Percentiles rank a stretch among this genome's conserved stretches.
These are phyloP conservation scores for Ligdia adustata DNA, from an alignment of 2,888 invertebrate species.

Conservation along the genomic window DNA sequence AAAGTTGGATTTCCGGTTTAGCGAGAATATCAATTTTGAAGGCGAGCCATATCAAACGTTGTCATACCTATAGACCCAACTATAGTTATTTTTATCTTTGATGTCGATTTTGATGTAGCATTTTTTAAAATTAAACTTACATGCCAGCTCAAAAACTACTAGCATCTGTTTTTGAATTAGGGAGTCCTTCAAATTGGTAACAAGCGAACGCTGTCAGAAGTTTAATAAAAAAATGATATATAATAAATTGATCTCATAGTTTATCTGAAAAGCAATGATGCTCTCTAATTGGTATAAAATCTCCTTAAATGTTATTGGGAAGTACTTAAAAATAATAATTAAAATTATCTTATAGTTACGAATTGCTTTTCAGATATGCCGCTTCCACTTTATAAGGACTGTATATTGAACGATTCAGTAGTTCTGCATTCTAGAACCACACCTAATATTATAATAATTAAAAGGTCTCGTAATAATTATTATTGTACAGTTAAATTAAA, in stretches of 20 bases:
- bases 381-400: constrained; percentile 28
- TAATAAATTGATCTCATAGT: constrained; percentile 4
- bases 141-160: too few species aligned
- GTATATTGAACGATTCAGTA: constrained; percentile 65
- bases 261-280: constrained; percentile 54
- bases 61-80: constrained; percentile 1
- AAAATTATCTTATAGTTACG: constrained; percentile 5
- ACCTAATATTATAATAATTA: constrained; percentile 76
- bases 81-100: constrained; percentile 12
- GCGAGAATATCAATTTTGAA: background rate
- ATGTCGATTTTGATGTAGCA: background rate
- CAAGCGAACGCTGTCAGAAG: too few species aligned
- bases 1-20: constrained; percentile 7
- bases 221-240: background rate
- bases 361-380: constrained; percentile 26
- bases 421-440: constrained; percentile 68
- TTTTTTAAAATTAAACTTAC: too few species aligned
- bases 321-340: constrained; percentile 51
- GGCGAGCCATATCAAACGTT: constrained; percentile 5
- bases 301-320: constrained; percentile 25
- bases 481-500: constrained; percentile 83
- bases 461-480: constrained; percentile 80
- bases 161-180: too few species aligned
- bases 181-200: too few species aligned
- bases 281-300: constrained; percentile 19